Evolutionary conservation across 53 echinoderm and acorn worm genomes (phyloP), one percentile per base, ranked within the genome.

Genomic region (Mesocentrotus franciscanus): DNA sequence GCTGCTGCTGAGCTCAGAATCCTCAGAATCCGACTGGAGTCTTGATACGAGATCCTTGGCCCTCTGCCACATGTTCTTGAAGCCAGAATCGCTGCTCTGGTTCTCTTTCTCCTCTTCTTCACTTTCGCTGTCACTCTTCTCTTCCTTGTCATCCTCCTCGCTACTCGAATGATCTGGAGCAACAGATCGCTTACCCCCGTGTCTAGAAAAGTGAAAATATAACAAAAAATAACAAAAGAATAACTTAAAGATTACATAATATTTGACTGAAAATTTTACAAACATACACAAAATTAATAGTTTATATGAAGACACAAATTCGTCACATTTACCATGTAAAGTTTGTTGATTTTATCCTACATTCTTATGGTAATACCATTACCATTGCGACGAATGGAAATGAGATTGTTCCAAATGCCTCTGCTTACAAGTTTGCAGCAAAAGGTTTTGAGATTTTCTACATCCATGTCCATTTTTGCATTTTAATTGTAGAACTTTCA

Each of bases 81-180:
- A 94, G 29, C 95, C 95, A 22, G 95, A 94, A 72, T 94, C 95
- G 55, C 95, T 94, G 87, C 95, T 94, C 20, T 72, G 56, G 49
- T 60, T 81, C 22, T 81, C 83, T 35, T 66, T 91, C 90, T 33
- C 90, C 66, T 66, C 91, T 22, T 35, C 66, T 27, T 93, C 94
- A 29, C 39, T 61, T 35, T 58, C 35, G 27, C n/a, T 56, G 6
- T 93, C 78, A 17, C 17, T 39, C 71, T 35, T 22, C 24, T 71
- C 78, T 34, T 84, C 85, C 55, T 74, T 57, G 6, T 57, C 56
- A 15, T 78, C 93, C 36, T 70, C 71, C 20, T 68, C 70, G 20
- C 72, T 92, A 33, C 92, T 92, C 10, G 71, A 66, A 8, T 74
- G 71, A 6, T 85, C 26, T 85, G 95, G 89, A 68, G 95, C 55